Conservation (phyloP, 2,113 vertebrate species). For the Halichoeres trimaculatus region DNA sequence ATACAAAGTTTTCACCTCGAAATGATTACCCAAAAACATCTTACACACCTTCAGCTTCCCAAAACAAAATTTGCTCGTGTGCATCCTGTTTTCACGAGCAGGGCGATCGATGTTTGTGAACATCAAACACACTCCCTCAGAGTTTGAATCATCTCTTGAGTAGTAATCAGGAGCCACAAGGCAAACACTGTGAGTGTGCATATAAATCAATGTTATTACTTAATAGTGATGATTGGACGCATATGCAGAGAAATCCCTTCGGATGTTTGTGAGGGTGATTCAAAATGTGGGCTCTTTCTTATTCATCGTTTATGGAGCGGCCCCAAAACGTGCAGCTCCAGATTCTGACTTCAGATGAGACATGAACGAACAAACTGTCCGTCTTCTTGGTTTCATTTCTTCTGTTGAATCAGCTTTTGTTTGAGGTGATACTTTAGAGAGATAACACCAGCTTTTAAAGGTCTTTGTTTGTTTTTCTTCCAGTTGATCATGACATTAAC, state of each 20-base stretch:
- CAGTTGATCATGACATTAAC: slow-evolving; percentile 36
- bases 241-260: neutral
- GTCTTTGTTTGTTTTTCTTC: slow-evolving; percentile 40
- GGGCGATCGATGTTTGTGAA: neutral
- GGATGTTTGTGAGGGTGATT: neutral
- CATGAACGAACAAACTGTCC: neutral
- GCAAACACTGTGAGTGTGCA: neutral
- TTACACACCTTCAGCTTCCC: neutral
- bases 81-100: neutral
- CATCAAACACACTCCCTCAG: slow-evolving; percentile 5
- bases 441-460: slow-evolving; percentile 33
- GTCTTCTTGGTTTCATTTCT: neutral
- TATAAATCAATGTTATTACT: neutral
- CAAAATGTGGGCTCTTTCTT: neutral
- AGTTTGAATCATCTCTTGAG: neutral
- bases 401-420: neutral
- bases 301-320: slow-evolving; percentile 18
- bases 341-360: slow-evolving; percentile 2
- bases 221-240: neutral
- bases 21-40: neutral
- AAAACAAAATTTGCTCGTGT: neutral
- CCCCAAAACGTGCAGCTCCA: neutral
- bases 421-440: neutral
- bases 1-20: neutral
- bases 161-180: neutral